Conservation (phyloP, 2,888 invertebrate genomes). For the Euclidia mi region DNA sequence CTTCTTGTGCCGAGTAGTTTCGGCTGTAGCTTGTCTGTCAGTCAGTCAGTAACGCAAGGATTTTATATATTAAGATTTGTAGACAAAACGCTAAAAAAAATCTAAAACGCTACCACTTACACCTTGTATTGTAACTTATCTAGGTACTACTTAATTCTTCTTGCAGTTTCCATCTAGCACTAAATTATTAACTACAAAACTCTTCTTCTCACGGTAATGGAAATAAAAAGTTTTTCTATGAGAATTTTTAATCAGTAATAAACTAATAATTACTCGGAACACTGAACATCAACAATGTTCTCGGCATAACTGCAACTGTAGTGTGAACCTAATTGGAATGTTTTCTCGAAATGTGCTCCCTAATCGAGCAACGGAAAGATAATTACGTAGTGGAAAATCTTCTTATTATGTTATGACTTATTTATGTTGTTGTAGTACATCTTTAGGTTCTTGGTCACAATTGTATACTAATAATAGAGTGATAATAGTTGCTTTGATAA, state of each 20-base stretch:
- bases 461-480: too few relatives aligned
- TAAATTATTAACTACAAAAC: conserved; percentile 1
- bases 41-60: too few relatives aligned
- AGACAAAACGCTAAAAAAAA: too few relatives aligned
- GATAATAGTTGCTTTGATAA: too few relatives aligned
- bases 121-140: background rate
- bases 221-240: background rate
- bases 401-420: too few relatives aligned
- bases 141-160: background rate
- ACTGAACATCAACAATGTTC: background rate
- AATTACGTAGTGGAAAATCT: too few relatives aligned
- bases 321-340: background rate
- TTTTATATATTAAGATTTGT: too few relatives aligned
- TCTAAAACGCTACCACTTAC: background rate
- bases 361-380: background rate
- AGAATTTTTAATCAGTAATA: background rate
- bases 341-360: background rate
- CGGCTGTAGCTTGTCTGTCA: too few relatives aligned
- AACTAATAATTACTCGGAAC: background rate
- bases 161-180: background rate
- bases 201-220: background rate
- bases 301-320: background rate
- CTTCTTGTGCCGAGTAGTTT: too few relatives aligned
- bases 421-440: too few relatives aligned
- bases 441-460: too few relatives aligned